phyloP scores from a whole-genome alignment of 2,888 invertebrate genomes.

The Gnatocerus cornutus region DNA sequence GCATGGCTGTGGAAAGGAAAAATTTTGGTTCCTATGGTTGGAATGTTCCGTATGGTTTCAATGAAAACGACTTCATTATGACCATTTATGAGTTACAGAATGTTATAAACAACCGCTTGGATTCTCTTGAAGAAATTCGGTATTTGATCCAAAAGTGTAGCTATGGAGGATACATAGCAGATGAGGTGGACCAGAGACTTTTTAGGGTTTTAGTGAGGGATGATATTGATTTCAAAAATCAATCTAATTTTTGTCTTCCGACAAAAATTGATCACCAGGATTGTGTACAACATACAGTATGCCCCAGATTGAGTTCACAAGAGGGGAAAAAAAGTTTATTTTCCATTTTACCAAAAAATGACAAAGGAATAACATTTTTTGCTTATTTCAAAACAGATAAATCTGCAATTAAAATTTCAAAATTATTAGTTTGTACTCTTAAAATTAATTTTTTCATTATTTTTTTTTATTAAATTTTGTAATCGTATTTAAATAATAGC shows the following conservation, averaged over 20 bases:
- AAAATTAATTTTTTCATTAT: no score
- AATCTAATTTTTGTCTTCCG: conserved; percentile 67
- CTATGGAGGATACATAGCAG: conserved; percentile 77
- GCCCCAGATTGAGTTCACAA: no score
- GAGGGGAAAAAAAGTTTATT: no score
- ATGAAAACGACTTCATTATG: conserved; percentile 76
- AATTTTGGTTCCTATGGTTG: conserved; percentile 76
- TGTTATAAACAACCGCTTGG: conserved; percentile 72
- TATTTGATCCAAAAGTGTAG: conserved; percentile 78
- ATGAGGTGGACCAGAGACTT: conserved; percentile 74
- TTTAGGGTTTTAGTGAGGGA: conserved; percentile 73
- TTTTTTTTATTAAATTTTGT: no score
- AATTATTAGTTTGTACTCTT: no score
- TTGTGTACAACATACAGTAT: conserved; percentile 71
- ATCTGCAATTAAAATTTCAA: no score
- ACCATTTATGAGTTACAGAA: conserved; percentile 75
- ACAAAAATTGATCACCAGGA: conserved; percentile 69
- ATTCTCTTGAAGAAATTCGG: conserved; percentile 73
- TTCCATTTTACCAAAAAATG: no score
- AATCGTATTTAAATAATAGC: no score
- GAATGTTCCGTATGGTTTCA: conserved; percentile 77
- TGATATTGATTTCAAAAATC: conserved; percentile 57
- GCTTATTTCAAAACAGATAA: no score
- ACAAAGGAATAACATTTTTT: no score
- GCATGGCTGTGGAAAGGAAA: conserved; percentile 73